Base-by-base conservation (phyloP, 2,797 vertebrate species). In the Phrynocephalus vlangalii region DNA sequence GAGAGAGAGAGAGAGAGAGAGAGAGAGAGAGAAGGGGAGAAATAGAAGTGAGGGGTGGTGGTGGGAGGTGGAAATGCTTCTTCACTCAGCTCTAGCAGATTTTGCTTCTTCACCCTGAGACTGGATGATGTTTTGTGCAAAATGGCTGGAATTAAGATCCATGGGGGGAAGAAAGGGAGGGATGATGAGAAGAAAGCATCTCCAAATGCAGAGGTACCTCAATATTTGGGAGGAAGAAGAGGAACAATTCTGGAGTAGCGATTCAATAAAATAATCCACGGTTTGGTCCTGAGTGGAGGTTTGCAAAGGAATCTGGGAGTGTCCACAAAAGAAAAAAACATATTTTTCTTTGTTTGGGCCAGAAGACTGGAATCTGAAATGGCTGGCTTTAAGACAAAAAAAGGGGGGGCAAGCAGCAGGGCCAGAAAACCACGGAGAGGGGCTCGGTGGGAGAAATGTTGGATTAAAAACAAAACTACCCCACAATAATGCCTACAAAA, bases 141-240 rank as follows among this genome's bases (percentile, higher is more conserved):
- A 66, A 83, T 78, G 86, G 80, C 11, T 71, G 30, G 63, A 33
- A 48, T 70, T 76, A 70, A 38, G n/a, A 78, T 76, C 71, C 24
- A 76, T 0, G 44, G 60, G 44, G 24, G 13, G 50, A 79, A 4
- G 68, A 28, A 3, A 24, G 3, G 24, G 28, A 63, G 28, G 8
- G 7, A 9, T 38, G 33, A 68, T 33, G 26, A 68, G 22, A 26
- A 8, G 50, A 33, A 11, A 50, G 38, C 28, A 28, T 44, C 60
- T 66, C 2, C 63, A 68, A 26, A 50, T 4, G 60, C 38, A 87
- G 38, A 50, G 11, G 2, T 6, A 3, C 10, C 30, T 75, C 28
- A 56, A 28, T 50, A 30, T 28, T 68, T 38, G 18, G 5, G 15
- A 71, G 50, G 22, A 22, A 77, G 22, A 70, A n/a, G 30, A 3